Evolutionary conservation across 1,140 invertebrate genomes (phyloP), one percentile per base, ranked within the genome.

Genomic region (Schlechtendalia chinensis): DNA sequence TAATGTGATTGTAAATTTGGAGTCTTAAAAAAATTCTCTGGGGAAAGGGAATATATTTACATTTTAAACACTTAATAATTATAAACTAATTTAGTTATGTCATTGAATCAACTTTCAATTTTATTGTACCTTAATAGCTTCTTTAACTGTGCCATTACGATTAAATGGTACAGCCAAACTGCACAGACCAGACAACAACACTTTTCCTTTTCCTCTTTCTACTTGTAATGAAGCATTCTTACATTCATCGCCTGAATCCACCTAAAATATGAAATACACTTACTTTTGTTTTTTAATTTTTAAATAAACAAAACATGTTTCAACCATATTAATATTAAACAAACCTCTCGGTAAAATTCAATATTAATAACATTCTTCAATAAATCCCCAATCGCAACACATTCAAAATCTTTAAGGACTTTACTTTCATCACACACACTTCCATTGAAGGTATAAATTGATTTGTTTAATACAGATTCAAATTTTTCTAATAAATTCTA

Each of bases 91-190:
- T 39, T 39, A 39, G 8, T 4, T 39, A 39, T 39, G 3, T 3
- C 32, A 8, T 39, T 39, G 8, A 39, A 39, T 39, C 32, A 39
- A 39, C 3, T 39, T 39, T 39, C 8, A 39, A 39, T 39, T 39
- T 39, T 27, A 59, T 2, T 5, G 45, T 79, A 79, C 74, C 56
- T 79, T 79, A 45, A 45, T 47, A 8, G 74, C 74, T 19, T 79
- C 54, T 4, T 79, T 59, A 17, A 79, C 22, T 59, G 56, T 45
- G 5, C 74, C 58, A 79, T 59, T 79, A 12, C 32, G 29, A 63
- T 79, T 39, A 79, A 79, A 61, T 47, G 74, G 74, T 50, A 79
- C 58, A 27, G 39, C 74, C 47, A 79, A 12, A 79, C 74, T 79
- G 29, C 74, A 61, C 8, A 79, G 16, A 5, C 74, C 74, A 59